A percentile compares a stretch with the other conserved stretches of the same genome.
phyloP scores from a whole-genome alignment of 2,797 vertebrate genomes.

The Xerus rutilus region DNA sequence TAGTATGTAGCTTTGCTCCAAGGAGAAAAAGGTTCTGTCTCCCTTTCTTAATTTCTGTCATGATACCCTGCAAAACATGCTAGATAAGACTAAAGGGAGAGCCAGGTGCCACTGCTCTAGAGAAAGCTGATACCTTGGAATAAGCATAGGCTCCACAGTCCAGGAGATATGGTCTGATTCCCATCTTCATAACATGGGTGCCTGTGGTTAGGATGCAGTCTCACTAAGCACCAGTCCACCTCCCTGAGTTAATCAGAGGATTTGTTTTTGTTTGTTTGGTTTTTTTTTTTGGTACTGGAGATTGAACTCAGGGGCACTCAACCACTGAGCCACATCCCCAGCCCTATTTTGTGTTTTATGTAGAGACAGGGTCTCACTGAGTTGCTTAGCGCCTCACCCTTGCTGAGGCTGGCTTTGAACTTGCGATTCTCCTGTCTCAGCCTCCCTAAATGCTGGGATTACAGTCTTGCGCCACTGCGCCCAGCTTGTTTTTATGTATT shows the following conservation, averaged over 20 bases:
- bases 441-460: no score
- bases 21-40: not conserved
- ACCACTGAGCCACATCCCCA: no score
- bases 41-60: not conserved
- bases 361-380: no score
- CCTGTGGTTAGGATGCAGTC: not conserved
- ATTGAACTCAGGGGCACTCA: no score
- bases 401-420: no score
- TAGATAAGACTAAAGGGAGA: not conserved
- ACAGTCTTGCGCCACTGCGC: no score
- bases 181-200: not conserved
- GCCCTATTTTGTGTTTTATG: no score
- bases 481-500: not conserved
- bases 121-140: not conserved
- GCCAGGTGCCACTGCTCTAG: fast-evolving
- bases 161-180: not conserved
- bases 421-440: no score
- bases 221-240: not conserved
- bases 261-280: not conserved
- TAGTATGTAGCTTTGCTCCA: not conserved
- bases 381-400: no score
- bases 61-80: not conserved
- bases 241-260: not conserved
- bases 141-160: not conserved
- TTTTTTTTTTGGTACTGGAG: no score